These are phyloP conservation scores for Anthrax anthrax DNA, from an alignment of 2,888 invertebrate genomes.

Conservation along the genomic window DNA sequence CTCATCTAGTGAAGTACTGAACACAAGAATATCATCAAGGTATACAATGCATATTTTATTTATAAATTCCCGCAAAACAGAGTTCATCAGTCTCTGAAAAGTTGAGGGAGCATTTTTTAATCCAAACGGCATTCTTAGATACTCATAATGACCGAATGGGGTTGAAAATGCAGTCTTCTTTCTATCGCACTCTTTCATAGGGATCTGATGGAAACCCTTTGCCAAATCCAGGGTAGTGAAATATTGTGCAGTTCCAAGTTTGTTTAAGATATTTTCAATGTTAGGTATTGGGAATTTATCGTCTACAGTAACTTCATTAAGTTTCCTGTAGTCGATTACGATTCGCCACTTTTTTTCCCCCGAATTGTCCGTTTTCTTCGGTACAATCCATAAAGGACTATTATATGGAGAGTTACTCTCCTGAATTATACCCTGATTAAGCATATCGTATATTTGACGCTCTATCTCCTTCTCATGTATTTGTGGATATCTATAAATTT, in stretches of 20 bases:
- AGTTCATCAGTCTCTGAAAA: conserved; percentile 1
- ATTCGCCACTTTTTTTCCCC: conserved; percentile 11
- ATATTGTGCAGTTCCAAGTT: conserved; percentile 3
- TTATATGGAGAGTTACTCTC: conserved; percentile 11
- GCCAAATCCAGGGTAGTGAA: conserved; percentile 15
- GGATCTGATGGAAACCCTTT: conserved; percentile 14
- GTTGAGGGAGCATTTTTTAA: conserved; percentile 2
- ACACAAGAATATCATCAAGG: conserved; percentile 4
- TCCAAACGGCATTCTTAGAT: conserved; percentile 2
- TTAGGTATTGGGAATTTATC: conserved; percentile 13
- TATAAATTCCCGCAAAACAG: conserved; percentile 1
- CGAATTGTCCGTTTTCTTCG: conserved; percentile 10
- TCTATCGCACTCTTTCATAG: conserved; percentile 1
- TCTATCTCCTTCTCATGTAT: conserved; percentile 10
- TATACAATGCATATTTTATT: conserved; percentile 7
- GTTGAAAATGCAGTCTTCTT: conserved; percentile 8
- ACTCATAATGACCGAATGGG: conserved; percentile 1
- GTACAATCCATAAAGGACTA: conserved; percentile 11
- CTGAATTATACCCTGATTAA: conserved; percentile 6
- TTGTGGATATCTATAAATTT: conserved; percentile 11
- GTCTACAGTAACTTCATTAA: conserved; percentile 11
- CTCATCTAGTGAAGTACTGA: conserved; percentile 2
- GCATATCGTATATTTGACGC: conserved; percentile 8
- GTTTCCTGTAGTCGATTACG: conserved; percentile 7
- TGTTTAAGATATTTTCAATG: conserved; percentile 5